These are phyloP conservation scores for Chelonia mydas DNA, from an alignment of 2,797 vertebrate genomes.

Conservation along the genomic window DNA sequence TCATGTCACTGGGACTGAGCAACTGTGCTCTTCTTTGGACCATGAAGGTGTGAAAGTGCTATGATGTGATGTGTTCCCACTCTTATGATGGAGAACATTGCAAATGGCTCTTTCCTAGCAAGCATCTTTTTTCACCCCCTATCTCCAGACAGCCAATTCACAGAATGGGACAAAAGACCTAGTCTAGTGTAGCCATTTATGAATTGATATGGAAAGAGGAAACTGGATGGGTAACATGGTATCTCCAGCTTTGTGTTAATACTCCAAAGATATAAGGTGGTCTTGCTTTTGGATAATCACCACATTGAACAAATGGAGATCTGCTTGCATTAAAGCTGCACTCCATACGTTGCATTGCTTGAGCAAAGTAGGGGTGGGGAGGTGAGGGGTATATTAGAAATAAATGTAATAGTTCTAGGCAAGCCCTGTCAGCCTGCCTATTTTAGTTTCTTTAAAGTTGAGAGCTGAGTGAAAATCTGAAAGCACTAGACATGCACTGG, in stretches of 20 bases:
- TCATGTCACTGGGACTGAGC: not conserved
- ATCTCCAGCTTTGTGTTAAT: not conserved
- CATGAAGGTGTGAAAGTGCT: not conserved
- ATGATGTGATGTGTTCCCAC: not conserved
- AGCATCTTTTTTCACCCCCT: not conserved
- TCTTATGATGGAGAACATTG: not conserved
- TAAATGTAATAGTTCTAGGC: not conserved
- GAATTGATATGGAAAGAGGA: not conserved
- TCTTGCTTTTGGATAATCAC: slow-evolving; percentile 11
- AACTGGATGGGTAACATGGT: accelerated
- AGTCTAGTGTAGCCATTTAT: not conserved
- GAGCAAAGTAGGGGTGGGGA: not conserved
- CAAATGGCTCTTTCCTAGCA: slow-evolving; percentile 23
- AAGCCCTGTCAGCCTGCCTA: not conserved
- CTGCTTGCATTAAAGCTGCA: not conserved
- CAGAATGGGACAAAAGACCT: not conserved
- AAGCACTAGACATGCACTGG: not conserved
- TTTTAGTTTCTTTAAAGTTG: slow-evolving; percentile 6
- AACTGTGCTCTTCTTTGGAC: not conserved
- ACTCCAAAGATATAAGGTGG: not conserved
- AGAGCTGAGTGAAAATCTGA: slow-evolving; percentile 9
- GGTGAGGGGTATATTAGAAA: not conserved
- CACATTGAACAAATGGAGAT: not conserved
- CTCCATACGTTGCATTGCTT: not conserved
- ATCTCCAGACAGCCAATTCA: slow-evolving; percentile 1